These are phyloP conservation scores for Bombus confusus DNA, from an alignment of 1,140 invertebrate genomes.

Conservation along the genomic window DNA sequence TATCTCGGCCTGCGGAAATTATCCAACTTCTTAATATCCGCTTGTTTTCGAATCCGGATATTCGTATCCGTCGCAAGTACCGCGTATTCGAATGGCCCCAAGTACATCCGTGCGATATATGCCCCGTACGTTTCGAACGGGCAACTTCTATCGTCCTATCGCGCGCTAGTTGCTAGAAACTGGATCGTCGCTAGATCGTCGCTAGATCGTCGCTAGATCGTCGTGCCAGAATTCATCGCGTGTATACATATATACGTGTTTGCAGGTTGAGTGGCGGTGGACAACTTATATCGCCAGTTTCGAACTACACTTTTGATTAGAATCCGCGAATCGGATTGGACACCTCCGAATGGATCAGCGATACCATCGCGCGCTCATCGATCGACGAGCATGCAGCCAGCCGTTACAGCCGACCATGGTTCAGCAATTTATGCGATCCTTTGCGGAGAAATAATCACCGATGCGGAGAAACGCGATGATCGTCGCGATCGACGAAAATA, in stretches of 20 bases:
- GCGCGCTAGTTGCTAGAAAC: background rate
- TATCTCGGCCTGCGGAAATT: conserved; percentile 17
- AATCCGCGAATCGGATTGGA: background rate
- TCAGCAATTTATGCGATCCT: background rate
- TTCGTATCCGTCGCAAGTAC: conserved; percentile 29
- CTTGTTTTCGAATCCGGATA: conserved; percentile 36
- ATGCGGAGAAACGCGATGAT: background rate
- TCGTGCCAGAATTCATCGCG: no score
- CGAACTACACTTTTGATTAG: conserved; percentile 2
- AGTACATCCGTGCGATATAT: background rate
- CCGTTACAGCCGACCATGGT: background rate
- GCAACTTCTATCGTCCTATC: background rate
- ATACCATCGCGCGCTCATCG: background rate
- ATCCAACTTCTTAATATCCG: conserved; percentile 43
- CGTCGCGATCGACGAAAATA: background rate
- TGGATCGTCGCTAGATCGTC: no score
- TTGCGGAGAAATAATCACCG: background rate
- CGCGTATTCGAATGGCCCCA: background rate
- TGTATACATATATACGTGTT: background rate
- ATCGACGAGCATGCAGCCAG: background rate
- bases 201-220: background rate
- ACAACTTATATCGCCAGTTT: background rate
- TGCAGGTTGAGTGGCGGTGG: background rate
- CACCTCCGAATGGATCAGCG: background rate
- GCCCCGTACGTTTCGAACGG: no score